Evolutionary conservation across 1,140 invertebrate species (phyloP), one percentile per base, ranked within the genome.

Genomic region (Notospermus geniculatus): DNA sequence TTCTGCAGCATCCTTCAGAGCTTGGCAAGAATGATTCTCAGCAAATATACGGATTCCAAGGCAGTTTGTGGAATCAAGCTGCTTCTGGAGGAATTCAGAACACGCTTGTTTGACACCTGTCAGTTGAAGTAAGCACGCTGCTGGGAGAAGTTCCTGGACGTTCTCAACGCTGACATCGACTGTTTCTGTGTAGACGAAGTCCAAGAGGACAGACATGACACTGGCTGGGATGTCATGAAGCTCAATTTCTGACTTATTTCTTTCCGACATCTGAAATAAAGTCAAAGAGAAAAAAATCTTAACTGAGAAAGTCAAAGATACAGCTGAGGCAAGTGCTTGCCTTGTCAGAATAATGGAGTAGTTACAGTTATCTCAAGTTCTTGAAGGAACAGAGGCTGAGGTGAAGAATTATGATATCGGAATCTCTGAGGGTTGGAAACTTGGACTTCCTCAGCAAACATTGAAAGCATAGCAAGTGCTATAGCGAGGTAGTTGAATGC

Each of bases 161-260:
- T 93, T 94, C 50, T 88, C 86, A 76, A 92, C 87, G 58, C 74
- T 82, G n/a, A 88, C 80, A 54, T 79, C 73, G 25, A 87, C 76
- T 5, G 84, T 83, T 84, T 92, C 93, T 71, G 92, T 91, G 74
- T 97, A 97, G 72, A 96, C 92, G 80, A 95, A 97, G 73, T 93
- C 89, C 57, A 97, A 84, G 2, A 96, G 83, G 60, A 87, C 84
- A 54, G 88, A 86, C 65, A 96, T 84, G 64, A 91, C 90, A 64
- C 87, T 83, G 39, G 89, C 84, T 61, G 89, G 87, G 39, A 95
- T 86, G 55, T 88, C 89, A 72, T 91, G 90, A 57, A 95, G 83
- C 69, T 91, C 87, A 39, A 95, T 88, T 27, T 69, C 60, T 11
- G 69, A 64, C 73, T 92, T 88, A 69, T 90, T 87, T 72, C 65